phyloP scores from a whole-genome alignment of 2,888 invertebrate species.

The Amaurobius ferox region DNA sequence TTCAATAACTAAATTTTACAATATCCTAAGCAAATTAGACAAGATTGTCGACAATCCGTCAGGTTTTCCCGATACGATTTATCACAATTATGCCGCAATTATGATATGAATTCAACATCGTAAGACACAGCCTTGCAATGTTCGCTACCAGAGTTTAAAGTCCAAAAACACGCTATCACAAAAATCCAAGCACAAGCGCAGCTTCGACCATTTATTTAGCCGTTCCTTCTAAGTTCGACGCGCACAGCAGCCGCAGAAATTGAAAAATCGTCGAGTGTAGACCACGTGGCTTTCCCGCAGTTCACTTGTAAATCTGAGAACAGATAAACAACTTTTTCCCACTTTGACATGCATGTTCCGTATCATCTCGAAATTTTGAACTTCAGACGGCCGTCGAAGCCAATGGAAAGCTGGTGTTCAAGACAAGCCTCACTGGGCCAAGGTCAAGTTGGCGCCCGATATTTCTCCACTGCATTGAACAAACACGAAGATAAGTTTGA shows the following conservation, averaged over 20 bases:
- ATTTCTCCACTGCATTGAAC: neutral
- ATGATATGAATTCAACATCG: no score
- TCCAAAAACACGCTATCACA: no score
- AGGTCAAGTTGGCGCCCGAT: slow-evolving; percentile 36
- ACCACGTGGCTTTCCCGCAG: neutral
- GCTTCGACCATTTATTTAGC: neutral
- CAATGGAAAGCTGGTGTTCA: neutral
- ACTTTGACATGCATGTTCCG: neutral
- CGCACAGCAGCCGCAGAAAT: neutral
- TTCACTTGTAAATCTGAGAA: neutral
- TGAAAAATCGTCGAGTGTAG: neutral
- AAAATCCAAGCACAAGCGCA: no score
- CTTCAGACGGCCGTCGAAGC: neutral
- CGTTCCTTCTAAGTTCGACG: neutral
- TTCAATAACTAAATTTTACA: no score
- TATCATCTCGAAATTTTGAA: slow-evolving; percentile 27
- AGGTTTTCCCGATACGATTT: no score
- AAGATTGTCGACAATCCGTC: no score
- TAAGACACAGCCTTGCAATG: no score
- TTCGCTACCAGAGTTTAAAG: no score
- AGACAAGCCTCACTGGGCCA: slow-evolving; percentile 41
- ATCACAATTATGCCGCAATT: no score
- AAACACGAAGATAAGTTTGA: neutral
- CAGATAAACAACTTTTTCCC: neutral
- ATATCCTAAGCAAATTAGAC: no score